phyloP scores from a whole-genome alignment of 2,888 invertebrate genomes.

The Emmelina monodactyla region DNA sequence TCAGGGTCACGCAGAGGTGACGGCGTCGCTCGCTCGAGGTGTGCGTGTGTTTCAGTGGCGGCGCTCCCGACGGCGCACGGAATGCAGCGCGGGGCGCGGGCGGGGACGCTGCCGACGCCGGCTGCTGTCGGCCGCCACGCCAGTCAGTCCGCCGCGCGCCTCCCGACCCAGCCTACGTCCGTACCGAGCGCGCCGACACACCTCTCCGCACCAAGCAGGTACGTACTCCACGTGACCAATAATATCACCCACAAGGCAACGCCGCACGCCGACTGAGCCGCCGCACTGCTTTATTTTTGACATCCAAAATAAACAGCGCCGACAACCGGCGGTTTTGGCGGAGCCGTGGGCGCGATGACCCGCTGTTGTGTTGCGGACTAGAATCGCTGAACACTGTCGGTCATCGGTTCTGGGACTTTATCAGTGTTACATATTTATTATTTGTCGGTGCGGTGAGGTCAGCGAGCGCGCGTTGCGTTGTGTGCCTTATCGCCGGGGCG shows the following conservation, averaged over 20 bases:
- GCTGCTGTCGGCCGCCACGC: slow-evolving; percentile 34
- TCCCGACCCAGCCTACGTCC: slow-evolving; percentile 51
- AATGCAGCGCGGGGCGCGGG: slow-evolving; percentile 50
- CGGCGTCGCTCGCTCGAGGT: slow-evolving; percentile 38
- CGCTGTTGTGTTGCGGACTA: slow-evolving; percentile 43
- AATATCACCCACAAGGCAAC: slow-evolving; percentile 13
- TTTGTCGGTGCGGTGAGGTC: slow-evolving; percentile 61
- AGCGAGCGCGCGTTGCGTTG: slow-evolving; percentile 46
- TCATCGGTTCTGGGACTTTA: slow-evolving; percentile 59
- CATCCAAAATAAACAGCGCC: slow-evolving; percentile 1
- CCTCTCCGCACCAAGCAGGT: slow-evolving; percentile 41
- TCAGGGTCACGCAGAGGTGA: slow-evolving; percentile 52
- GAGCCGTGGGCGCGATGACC: slow-evolving; percentile 33
- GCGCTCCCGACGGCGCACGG: slow-evolving; percentile 43
- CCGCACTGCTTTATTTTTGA: background rate
- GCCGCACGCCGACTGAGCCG: slow-evolving; percentile 10
- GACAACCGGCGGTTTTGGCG: background rate
- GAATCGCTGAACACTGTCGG: slow-evolving; percentile 55
- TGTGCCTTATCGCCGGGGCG: slow-evolving; percentile 52
- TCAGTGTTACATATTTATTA: slow-evolving; percentile 66
- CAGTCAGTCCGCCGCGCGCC: slow-evolving; percentile 63
- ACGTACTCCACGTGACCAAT: slow-evolving; percentile 39
- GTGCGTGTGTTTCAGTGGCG: slow-evolving; percentile 39
- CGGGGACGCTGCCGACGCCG: slow-evolving; percentile 32
- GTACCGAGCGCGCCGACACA: slow-evolving; percentile 31